Evolutionary conservation across 1,140 invertebrate species (phyloP).

Genomic region (Holcopasites calliopsidis): DNA sequence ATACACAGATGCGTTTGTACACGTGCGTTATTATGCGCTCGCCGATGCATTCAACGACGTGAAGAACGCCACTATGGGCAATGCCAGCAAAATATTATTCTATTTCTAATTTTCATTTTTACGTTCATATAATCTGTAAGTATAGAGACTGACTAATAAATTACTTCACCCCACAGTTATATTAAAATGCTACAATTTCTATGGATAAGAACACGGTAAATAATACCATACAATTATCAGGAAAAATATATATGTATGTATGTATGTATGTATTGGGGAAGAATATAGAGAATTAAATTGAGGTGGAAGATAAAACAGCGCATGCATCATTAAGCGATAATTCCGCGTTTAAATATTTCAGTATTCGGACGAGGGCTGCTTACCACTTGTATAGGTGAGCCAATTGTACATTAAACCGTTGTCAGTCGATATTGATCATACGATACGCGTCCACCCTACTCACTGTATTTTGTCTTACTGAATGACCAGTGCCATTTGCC

Average conservation of each 20-base stretch:
- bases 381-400: too few species aligned
- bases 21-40: slow-evolving; percentile 1
- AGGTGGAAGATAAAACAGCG: neutral
- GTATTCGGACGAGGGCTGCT: slow-evolving; percentile 3
- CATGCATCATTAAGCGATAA: slow-evolving; percentile 24
- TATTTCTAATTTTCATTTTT: too few species aligned
- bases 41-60: neutral
- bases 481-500: slow-evolving; percentile 46
- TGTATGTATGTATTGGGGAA: too few species aligned
- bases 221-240: neutral
- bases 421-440: slow-evolving; percentile 29
- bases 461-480: slow-evolving; percentile 45
- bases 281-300: neutral
- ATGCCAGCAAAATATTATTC: too few species aligned
- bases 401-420: slow-evolving; percentile 41
- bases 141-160: too few species aligned
- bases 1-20: neutral
- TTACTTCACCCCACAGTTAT: too few species aligned
- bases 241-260: neutral
- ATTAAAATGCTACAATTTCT: too few species aligned
- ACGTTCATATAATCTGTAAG: too few species aligned
- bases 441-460: slow-evolving; percentile 13
- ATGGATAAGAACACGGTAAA: too few species aligned
- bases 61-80: neutral
- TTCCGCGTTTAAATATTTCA: slow-evolving; percentile 56